Conservation (phyloP, 2,888 invertebrate species). For the Pseudococcus viburni region DNA sequence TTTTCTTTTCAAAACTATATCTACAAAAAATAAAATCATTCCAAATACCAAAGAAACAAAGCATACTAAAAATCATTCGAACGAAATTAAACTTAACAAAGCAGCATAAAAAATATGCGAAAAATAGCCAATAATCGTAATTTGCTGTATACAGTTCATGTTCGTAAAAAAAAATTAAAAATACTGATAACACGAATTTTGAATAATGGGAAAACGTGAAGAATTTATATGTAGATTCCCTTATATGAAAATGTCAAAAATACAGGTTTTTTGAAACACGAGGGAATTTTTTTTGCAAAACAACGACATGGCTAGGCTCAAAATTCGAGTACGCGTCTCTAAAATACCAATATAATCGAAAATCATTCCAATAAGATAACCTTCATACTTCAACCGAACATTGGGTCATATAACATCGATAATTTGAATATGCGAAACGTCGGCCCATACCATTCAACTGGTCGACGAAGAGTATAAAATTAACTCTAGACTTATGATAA, state of each 20-base stretch:
- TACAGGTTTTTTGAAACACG: not conserved
- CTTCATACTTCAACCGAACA: slow-evolving; percentile 21
- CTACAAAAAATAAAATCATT: not conserved
- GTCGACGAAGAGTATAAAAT: slow-evolving; percentile 16
- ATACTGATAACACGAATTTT: not conserved
- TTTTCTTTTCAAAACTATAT: not conserved
- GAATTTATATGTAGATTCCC: too few species aligned
- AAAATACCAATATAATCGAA: not conserved
- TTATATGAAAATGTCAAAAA: not conserved
- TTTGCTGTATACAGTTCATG: slow-evolving; percentile 29
- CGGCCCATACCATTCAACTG: slow-evolving; percentile 12
- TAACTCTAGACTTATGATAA: slow-evolving; percentile 47
- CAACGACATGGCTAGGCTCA: not conserved
- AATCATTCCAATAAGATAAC: not conserved
- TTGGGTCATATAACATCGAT: slow-evolving; percentile 36
- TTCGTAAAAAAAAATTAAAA: not conserved
- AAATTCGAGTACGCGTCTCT: not conserved
- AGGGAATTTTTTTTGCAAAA: not conserved
- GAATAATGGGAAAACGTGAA: not conserved
- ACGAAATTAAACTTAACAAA: not conserved
- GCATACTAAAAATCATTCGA: not conserved
- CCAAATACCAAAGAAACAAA: not conserved
- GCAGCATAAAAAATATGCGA: not conserved
- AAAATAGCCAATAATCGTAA: not conserved
- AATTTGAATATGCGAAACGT: slow-evolving; percentile 48